Evolutionary conservation across 30 jellyfish, hydroid and myxozoan species (phyloP), one percentile per base, ranked within the genome.

Genomic region (Catostylus mosaicus): DNA sequence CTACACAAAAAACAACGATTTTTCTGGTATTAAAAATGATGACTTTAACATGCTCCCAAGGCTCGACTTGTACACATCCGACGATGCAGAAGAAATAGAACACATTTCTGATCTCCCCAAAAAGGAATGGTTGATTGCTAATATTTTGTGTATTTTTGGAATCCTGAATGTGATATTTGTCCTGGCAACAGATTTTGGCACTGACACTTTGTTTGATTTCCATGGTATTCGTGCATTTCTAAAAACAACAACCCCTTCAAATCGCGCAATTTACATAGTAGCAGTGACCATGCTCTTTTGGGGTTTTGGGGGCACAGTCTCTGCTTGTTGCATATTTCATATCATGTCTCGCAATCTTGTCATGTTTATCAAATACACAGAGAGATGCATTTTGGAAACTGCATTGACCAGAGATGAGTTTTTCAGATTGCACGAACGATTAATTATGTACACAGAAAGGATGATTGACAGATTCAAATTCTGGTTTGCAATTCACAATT

Each of bases 221-320:
- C 80, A 79, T 64, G 89, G 89, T 16, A 79, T 79, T 12, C 71
- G 81, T 3, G 73, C 70, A 22, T 79, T 79, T 67, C 73, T 79
- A 27, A 30, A 45, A 7, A 59, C 70, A 47, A 63, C 89, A 23
- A 79, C 89, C 40, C 50, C 73, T 18, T 45, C 80, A 26, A 79
- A 79, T 43, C 67, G 69, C 19, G 75, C 78, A n/a, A 51, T 79
- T 48, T 79, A 79, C 74, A 57, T 40, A 2, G 51, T 79, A 11
- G 71, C 89, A 3, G 80, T 79, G 22, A 2, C 65, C 8, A 64
- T 79, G 82, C 74, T 64, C 5, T 79, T 79, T 60, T 79, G 89
- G 89, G 89, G 89, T 30, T 79, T 64, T 30, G 89, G 82, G 43
- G 73, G 80, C 38, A 61, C 89, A 20, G 89, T 79, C 7, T 79